Evolutionary conservation across 2,797 vertebrate species (phyloP), one percentile per base, ranked within the genome.

Genomic region (Anguilla megastoma): DNA sequence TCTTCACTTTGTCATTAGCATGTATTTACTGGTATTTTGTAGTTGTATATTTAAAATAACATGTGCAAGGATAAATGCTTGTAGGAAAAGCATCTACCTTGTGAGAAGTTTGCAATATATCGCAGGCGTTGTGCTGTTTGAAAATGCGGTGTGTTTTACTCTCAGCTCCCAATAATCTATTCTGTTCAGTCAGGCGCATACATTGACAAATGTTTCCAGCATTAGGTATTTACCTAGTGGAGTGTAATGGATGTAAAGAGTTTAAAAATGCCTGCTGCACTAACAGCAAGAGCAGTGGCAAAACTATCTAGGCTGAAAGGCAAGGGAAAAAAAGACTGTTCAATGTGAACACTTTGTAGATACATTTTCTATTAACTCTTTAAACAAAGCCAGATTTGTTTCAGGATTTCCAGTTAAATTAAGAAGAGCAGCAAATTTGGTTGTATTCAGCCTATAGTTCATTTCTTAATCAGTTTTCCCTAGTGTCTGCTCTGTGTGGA

Each of bases 121-220:
- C 94, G 95, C 93, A 90, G 93, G 92, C 92, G 90, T 91, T 92
- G 93, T 94, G 95, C 93, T 95, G 94, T 94, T 94, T 95, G 93
- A 94, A 94, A 95, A 95, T 94, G 93, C 94, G 93, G 93, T 95
- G 95, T 94, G 90, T 96, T 96, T 95, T 95, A 94, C 94, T 84
- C 88, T 94, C 95, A 93, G 94, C 93, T 93, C 90, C 92, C 94
- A 95, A 96, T 96, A 95, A 96, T 96, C 95, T 95, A 96, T 94
- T 95, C 94, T 96, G 95, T 91, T 96, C 95, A 95, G 94, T 94
- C 95, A 96, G 94, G 94, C 95, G 94, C 94, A 94, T 94, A 95
- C 95, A 94, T 94, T 96, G 95, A 96, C 95, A 96, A 96, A 96
- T 96, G 95, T 96, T 95, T 95, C 94, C 94, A 92, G 94, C 94